Percentiles rank a stretch among this genome's conserved stretches.
Conservation (phyloP, 2,888 invertebrate genomes). For the Drosophila acutilabella region DNA sequence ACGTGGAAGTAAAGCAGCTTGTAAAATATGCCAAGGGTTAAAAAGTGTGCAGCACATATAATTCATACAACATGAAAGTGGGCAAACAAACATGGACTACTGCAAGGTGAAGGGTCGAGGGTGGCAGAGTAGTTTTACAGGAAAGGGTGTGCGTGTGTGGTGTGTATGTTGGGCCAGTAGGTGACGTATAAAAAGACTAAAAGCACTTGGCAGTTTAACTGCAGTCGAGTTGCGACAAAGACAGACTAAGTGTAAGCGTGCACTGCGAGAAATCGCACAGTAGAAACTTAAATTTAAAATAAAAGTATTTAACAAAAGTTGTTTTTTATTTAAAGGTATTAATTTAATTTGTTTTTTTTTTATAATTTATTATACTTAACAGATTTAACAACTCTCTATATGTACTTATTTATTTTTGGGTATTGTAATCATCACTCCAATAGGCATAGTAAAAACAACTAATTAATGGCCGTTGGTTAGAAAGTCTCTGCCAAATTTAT, state of each 20-base stretch:
- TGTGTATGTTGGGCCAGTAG: neutral
- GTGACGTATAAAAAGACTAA: conserved; percentile 44
- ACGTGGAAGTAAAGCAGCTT: conserved; percentile 72
- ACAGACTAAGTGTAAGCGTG: conserved; percentile 17
- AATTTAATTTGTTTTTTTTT: no score
- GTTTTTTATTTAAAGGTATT: no score
- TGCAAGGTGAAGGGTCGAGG: neutral
- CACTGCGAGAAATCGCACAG: conserved; percentile 36
- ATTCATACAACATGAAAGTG: conserved; percentile 72
- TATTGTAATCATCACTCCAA: no score
- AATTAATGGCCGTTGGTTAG: no score
- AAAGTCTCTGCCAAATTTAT: no score
- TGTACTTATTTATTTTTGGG: no score
- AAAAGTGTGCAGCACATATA: conserved; percentile 77
- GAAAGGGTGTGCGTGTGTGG: neutral
- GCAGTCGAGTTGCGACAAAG: conserved; percentile 59
- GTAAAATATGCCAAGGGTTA: conserved; percentile 81
- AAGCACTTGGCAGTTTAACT: conserved; percentile 60
- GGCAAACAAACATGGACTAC: conserved; percentile 43
- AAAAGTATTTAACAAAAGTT: neutral
- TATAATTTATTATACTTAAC: no score
- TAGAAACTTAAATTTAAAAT: no score
- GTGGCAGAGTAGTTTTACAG: no score
- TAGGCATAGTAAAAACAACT: no score
- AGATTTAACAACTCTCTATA: no score